Evolutionary conservation across 1,140 invertebrate species (phyloP), one percentile per base, ranked within the genome.

Genomic region (Panagrolaimus sp.): DNA sequence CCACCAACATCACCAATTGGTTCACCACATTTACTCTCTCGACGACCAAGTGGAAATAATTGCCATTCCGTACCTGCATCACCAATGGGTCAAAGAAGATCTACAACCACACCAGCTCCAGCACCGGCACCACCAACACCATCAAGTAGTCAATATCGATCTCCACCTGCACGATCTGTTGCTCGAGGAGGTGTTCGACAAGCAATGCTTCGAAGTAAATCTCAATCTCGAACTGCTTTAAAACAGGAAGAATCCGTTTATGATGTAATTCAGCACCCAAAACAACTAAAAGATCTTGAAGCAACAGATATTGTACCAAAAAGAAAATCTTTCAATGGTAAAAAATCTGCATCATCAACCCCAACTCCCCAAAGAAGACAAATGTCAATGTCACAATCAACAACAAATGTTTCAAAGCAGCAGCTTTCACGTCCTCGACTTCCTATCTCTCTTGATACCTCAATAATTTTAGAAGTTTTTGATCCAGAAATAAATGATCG

Each of bases 401-500:
- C 31, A 20, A 16, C 45, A 20, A 25, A 43, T 20, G 44, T 47
- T 14, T 51, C 61, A 16, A 51, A 43, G 51, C 51, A 69, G 1
- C 2, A 42, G 64, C 63, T n/a, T n/a, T n/a, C 62, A 3, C n/a
- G 51, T 45, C 63, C 16, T 16, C 66, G 66, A 3, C 25, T 27
- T 23, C 20, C 47, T 7, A 9, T 53, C 13, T 72, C 70, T 16
- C 43, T 42, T 20, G 67, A 62, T 27, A 20, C 47, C 5, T 51
- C 71, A 16, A 25, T 66, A 4, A 46, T 73, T 42, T 16, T 73
- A 11, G 71, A 72, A n/a, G n/a, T 73, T 44, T 73, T 72, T 43
- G 65, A 73, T 63, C 65, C 72, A 1, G 42, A 45, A 9, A 57
- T 73, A 68, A 73, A 63, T 57, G 65, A 73, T 23, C 47, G 44